Evolutionary conservation across 2,888 invertebrate species (phyloP), one percentile per base, ranked within the genome.

Genomic region (Cephus runcator): DNA sequence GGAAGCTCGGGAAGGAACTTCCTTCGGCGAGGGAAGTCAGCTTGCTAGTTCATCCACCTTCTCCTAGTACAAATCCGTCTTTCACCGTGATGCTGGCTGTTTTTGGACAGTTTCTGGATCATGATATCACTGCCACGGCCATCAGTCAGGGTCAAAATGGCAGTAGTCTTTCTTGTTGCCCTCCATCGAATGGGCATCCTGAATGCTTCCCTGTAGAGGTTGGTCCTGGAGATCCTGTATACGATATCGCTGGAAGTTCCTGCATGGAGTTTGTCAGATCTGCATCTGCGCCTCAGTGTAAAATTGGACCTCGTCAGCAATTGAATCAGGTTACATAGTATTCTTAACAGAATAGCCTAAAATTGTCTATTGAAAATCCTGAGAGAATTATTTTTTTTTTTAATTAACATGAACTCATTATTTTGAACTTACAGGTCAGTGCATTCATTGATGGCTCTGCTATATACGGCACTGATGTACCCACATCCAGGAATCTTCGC

Each of bases 231-330:
- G 97, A 97, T 92, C 95, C 96, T 0, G 95, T 94, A 89, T 96
- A 95, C 89, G 92, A 93, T 80, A 87, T 92, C 12, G 94, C 94
- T 84, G 95, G 95, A 85, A 90, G 95, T 71, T 95, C 94, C 6
- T 97, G 97, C 89, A 96, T 97, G 95, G 96, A 97, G 89, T 97
- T 97, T 87, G 95, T 97, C 1, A 92, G 97, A 76, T 96, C 97
- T 0, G 96, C 97, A 0, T 95, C 97, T 0, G 95, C 96, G 0
- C 95, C 95, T 0, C 95, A 94, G 1, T 97, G 97, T 79, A 93
- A 94, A 85, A 94, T 96, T 76, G 97, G 97, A 23, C 95, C 96
- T 1, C 93, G 98, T 11, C 95, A 98, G 87, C 98, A 98, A 87
- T 89, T 97, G 77, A 97, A 96, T 92, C 97, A 97, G 92, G 96